Base-by-base conservation (phyloP, 2,797 vertebrate species). In the Eupleurogrammus muticus region DNA sequence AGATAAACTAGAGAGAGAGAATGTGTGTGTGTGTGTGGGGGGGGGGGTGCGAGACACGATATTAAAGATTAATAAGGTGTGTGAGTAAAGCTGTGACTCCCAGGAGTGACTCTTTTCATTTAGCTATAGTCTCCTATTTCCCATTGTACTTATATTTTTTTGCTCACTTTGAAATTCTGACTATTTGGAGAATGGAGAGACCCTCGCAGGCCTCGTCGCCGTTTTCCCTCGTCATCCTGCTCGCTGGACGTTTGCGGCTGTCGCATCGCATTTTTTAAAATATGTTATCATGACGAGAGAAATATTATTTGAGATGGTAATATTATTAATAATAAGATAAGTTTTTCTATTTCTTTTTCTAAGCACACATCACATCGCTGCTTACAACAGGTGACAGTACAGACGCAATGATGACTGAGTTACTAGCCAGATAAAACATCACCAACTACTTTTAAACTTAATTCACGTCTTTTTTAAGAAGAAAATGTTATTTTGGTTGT, bases 41-140 rank as follows among this genome's bases (percentile, higher is more conserved):
- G 10, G 21, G 54, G 21, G 40, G 47, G 71, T 67, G 47, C 48
- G 28, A 70, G 71, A 82, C 55, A 14, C 73, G 83, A 90, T 89
- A 90, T 92, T 92, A 90, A 90, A 92, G 81, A 89, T 89, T 86
- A 92, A 91, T 91, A 88, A 82, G 83, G 75, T 84, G 79, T 78
- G 75, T 75, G 44, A 79, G 81, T 55, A 76, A 83, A 82, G 77
- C 80, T 74, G 70, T 60, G 83, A 73, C 51, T 90, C 89, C 87
- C 85, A 62, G 70, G 87, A 87, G 89, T 78, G 78, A 85, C 80
- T 86, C 83, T 87, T 89, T 91, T 89, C 87, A 89, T 91, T 88
- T 89, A 89, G 81, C 77, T 73, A 28, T 61, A 82, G 68, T 86
- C 75, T 87, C 84, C 84, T 88, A 82, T 88, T 88, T 88, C 71